Evolutionary conservation across 2,113 vertebrate species (phyloP).

Genomic region (Macquaria australasica): DNA sequence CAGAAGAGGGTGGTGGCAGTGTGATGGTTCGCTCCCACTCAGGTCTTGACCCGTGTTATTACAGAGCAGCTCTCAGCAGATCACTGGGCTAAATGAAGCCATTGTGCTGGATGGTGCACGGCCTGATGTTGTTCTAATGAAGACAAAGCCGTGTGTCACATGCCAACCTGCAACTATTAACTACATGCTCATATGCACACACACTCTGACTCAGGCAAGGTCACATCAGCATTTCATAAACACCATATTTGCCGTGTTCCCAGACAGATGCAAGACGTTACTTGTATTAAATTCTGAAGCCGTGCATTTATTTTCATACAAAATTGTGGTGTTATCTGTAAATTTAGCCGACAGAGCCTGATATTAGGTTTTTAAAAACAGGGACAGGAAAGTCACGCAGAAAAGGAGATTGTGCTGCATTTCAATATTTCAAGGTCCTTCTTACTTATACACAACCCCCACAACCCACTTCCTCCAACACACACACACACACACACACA

Average conservation of each 20-base stretch:
- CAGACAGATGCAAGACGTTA: conserved; percentile 12
- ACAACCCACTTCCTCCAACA: not conserved
- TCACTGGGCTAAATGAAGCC: conserved; percentile 88
- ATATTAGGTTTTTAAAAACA: conserved; percentile 29
- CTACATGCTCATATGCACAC: conserved; percentile 45
- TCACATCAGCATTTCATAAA: conserved; percentile 51
- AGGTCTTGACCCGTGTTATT: conserved; percentile 90
- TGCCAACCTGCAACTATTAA: conserved; percentile 83
- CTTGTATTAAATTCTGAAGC: conserved; percentile 11
- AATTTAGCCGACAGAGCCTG: conserved; percentile 11
- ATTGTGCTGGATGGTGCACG: conserved; percentile 73
- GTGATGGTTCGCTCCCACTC: conserved; percentile 85
- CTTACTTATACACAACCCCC: conserved; percentile 12
- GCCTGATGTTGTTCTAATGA: conserved; percentile 84
- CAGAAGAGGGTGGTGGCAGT: conserved; percentile 71
- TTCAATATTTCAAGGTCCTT: conserved; percentile 47
- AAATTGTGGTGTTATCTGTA: conserved; percentile 4
- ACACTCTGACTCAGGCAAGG: conserved; percentile 45
- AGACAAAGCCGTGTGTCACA: conserved; percentile 84
- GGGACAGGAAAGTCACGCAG: conserved; percentile 5
- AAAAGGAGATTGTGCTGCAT: conserved; percentile 15
- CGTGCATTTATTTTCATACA: conserved; percentile 33
- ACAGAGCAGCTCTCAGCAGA: conserved; percentile 89
- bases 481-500: conserved; percentile 20
- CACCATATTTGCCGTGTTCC: conserved; percentile 27